Evolutionary conservation across 1,140 invertebrate species (phyloP).

Genomic region (Drosophila cardini): DNA sequence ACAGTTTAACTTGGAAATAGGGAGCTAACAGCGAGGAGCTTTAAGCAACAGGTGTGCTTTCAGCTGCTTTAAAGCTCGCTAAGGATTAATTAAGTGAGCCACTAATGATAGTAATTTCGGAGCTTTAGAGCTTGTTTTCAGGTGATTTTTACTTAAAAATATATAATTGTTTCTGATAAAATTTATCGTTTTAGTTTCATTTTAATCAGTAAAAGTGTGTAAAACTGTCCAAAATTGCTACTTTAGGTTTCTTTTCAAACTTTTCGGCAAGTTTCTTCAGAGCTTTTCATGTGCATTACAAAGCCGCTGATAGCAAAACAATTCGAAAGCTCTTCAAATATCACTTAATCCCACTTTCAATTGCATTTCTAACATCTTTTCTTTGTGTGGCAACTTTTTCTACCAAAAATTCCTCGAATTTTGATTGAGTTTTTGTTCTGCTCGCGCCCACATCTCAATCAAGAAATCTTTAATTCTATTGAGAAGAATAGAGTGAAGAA

Average conservation of each 20-base stretch:
- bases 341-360: constrained; percentile 5
- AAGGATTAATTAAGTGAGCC: too few species aligned
- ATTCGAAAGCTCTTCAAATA: neutral
- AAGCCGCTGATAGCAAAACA: neutral
- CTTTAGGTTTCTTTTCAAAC: neutral
- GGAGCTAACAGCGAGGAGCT: too few species aligned
- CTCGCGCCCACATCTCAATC: constrained; percentile 69
- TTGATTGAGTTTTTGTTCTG: constrained; percentile 39
- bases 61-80: too few species aligned
- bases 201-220: too few species aligned
- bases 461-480: constrained; percentile 37
- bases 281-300: constrained; percentile 1
- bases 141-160: too few species aligned
- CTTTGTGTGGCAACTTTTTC: constrained; percentile 14
- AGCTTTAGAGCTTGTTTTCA: too few species aligned
- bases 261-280: neutral
- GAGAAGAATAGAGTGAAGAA: neutral
- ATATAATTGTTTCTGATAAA: too few species aligned
- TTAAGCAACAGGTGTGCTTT: too few species aligned
- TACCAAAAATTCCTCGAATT: constrained; percentile 9
- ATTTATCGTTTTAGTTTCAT: too few species aligned
- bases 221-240: too few species aligned
- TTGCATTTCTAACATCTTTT: neutral
- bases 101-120: too few species aligned
- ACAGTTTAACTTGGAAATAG: neutral